Percentiles rank a stretch among this genome's conserved stretches.
Evolutionary conservation across 2,113 vertebrate species (phyloP).

Genomic region (Brachypodius melanocephalos): DNA sequence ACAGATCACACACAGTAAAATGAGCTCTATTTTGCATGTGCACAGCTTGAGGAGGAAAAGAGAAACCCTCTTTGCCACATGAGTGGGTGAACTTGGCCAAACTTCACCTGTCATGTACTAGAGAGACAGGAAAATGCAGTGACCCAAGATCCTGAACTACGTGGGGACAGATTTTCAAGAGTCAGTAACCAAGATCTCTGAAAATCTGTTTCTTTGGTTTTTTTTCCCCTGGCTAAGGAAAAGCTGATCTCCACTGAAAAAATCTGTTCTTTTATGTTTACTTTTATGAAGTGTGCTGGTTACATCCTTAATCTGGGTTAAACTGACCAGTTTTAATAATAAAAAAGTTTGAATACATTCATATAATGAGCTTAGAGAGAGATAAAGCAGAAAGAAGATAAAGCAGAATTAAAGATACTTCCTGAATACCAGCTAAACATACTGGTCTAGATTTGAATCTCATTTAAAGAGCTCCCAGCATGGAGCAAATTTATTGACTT

Average conservation of each 20-base stretch:
- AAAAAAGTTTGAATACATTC: slow-evolving; percentile 55
- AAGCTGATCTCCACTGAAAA: neutral
- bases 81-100: neutral
- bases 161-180: neutral
- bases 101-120: neutral
- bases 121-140: neutral
- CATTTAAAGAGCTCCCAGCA: slow-evolving; percentile 37
- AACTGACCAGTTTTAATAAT: slow-evolving; percentile 44
- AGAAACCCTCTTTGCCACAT: neutral
- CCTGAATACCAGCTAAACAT: slow-evolving; percentile 24
- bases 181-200: neutral
- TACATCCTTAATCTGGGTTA: slow-evolving; percentile 57
- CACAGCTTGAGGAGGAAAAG: neutral
- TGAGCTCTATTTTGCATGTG: neutral
- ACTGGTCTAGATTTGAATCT: slow-evolving; percentile 31
- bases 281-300: slow-evolving; percentile 24
- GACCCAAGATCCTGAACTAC: neutral
- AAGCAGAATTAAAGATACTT: slow-evolving; percentile 58
- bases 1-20: neutral
- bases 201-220: neutral
- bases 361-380: slow-evolving; percentile 54
- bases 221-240: neutral
- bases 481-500: neutral
- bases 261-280: slow-evolving; percentile 32
- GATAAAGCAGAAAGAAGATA: slow-evolving; percentile 57